Percentiles rank a stretch among this genome's conserved stretches.
Evolutionary conservation across 1,140 invertebrate species (phyloP).

Genomic region (Amyelois transitella): DNA sequence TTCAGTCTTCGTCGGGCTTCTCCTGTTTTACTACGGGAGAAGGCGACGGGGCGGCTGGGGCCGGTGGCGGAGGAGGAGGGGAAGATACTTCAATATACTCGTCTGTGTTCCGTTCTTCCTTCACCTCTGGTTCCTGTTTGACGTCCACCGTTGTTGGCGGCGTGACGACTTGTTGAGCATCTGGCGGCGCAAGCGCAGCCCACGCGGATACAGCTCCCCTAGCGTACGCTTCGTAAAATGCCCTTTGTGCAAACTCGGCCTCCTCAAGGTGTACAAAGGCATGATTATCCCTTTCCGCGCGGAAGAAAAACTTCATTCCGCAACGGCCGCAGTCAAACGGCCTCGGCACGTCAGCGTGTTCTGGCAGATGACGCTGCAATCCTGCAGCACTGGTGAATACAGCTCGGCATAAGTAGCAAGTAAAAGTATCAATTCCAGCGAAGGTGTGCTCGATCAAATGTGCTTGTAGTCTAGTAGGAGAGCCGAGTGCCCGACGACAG

Average conservation of each 20-base stretch:
- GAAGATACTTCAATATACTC: conserved; percentile 67
- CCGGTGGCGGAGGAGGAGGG: conserved; percentile 35
- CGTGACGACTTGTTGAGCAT: conserved; percentile 22
- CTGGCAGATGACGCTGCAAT: conserved; percentile 87
- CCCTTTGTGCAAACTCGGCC: conserved; percentile 63
- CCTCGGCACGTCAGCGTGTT: conserved; percentile 85
- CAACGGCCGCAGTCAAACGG: conserved; percentile 91
- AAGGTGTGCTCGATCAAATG: conserved; percentile 96
- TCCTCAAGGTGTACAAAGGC: conserved; percentile 76
- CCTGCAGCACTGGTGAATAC: conserved; percentile 88
- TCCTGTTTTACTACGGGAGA: conserved; percentile 53
- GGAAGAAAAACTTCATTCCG: conserved; percentile 91
- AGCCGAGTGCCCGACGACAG: conserved; percentile 81
- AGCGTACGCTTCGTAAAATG: conserved; percentile 65
- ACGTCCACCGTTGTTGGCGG: conserved; percentile 32
- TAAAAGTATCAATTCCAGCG: conserved; percentile 87
- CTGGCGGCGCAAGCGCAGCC: conserved; percentile 51
- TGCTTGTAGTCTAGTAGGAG: conserved; percentile 87
- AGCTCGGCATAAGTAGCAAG: conserved; percentile 91
- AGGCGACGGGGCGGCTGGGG: conserved; percentile 22
- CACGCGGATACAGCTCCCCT: conserved; percentile 57
- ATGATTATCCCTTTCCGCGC: conserved; percentile 93
- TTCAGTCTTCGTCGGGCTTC: conserved; percentile 54
- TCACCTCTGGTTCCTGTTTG: conserved; percentile 56
- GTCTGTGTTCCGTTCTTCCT: conserved; percentile 53